Evolutionary conservation across 2,113 vertebrate species (phyloP), one percentile per base, ranked within the genome.

Genomic region (Neolamprologus modestus): DNA sequence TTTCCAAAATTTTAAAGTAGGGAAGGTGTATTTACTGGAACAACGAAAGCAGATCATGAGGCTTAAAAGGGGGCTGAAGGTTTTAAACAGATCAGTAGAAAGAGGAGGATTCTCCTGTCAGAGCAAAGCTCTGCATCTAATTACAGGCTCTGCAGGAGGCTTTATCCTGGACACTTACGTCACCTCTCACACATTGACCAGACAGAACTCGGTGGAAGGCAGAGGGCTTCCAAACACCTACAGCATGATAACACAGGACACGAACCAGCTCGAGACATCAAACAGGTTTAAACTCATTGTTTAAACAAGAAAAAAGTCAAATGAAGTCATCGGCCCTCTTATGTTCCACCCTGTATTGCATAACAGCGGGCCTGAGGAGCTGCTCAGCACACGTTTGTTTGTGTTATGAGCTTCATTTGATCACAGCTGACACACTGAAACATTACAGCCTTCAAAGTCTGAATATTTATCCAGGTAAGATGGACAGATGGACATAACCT

Each of bases 51-150:
- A 61, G 59, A 59, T 24, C 45, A 14, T 2, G 14, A 21, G 5
- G 54, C 73, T 53, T 53, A 7, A 84, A 84, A 37, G 2, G 42
- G n/a, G 7, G 55, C 28, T 5, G 7, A 63, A 71, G 81, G 86
- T 87, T 92, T 83, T 89, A 59, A 89, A 85, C 88, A 71, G 86
- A 87, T 93, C 84, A 88, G 81, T 50, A 86, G 40, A 53, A 57
- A 61, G n/a, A 82, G 68, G 52, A 66, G 80, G 84, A 89, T 55
- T 89, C 88, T 35, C 80, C 35, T 1, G 10, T 66, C 73, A 79
- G 83, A 84, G 80, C 50, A 61, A 17, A 86, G 35, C 81, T 24
- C 81, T 82, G 80, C 7, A 50, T 87, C 87, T 87, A 90, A 92
- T 93, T 92, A 90, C 66, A 91, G 88, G 42, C 76, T 26, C 45